A percentile compares a stretch with the other conserved stretches of the same genome.
Conservation (phyloP, 2,797 vertebrate genomes). For the Poecile montanus region DNA sequence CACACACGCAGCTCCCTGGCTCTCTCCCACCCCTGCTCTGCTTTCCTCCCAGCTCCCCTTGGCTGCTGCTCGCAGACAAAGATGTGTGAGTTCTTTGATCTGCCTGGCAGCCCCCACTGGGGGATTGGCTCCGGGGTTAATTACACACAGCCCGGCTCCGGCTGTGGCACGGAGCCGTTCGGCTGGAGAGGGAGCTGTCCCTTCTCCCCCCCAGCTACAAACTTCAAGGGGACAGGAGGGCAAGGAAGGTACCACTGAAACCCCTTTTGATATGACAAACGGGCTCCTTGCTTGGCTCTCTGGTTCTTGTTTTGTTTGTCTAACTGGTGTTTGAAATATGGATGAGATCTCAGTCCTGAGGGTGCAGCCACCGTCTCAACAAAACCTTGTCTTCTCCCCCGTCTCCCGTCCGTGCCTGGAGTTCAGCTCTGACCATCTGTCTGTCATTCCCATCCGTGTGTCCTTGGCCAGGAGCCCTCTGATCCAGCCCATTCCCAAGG, state of each 20-base stretch:
- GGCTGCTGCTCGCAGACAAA: slow-evolving; percentile 71
- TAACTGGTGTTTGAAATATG: slow-evolving; percentile 74
- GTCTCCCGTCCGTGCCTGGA: neutral
- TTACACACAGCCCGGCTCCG: slow-evolving; percentile 67
- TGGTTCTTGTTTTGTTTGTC: slow-evolving; percentile 77
- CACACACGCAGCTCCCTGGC: slow-evolving; percentile 14
- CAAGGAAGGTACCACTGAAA: slow-evolving; percentile 69
- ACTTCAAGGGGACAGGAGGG: slow-evolving; percentile 74
- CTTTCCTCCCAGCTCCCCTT: slow-evolving; percentile 55
- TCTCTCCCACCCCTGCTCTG: slow-evolving; percentile 61
- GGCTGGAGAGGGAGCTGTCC: slow-evolving; percentile 54
- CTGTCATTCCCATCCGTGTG: rapidly evolving
- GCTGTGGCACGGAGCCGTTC: slow-evolving; percentile 61
- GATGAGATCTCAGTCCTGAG: slow-evolving; percentile 62
- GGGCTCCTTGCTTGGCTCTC: slow-evolving; percentile 68
- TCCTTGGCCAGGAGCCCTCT: neutral
- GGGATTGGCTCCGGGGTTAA: slow-evolving; percentile 71
- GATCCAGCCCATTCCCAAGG: rapidly evolving
- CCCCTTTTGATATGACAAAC: slow-evolving; percentile 78
- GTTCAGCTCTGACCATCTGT: neutral
- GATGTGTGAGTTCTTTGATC: slow-evolving; percentile 75
- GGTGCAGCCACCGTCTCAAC: slow-evolving; percentile 24
- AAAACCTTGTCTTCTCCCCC: neutral
- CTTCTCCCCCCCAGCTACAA: slow-evolving; percentile 49
- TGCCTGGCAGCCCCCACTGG: slow-evolving; percentile 73